Base-by-base conservation (phyloP, 2,888 invertebrate genomes). In the Rhingia rostrata region DNA sequence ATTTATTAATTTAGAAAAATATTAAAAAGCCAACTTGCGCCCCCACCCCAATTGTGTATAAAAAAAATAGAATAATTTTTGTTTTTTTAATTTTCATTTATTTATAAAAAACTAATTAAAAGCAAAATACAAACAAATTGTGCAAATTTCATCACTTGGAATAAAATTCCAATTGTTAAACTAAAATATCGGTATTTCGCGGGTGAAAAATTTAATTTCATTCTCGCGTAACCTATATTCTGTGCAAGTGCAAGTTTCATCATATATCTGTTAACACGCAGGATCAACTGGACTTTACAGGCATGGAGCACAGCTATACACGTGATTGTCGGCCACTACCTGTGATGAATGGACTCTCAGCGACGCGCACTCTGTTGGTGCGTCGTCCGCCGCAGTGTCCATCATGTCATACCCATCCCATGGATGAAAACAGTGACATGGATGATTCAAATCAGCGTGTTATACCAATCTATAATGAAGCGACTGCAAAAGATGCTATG, bases 241-340 rank as follows among this genome's bases (percentile, higher is more conserved):
- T 30, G 41, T 60, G n/a, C 2, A 33, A 47, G 33, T 61, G 12
- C n/a, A n/a, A n/a, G n/a, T 33, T 43, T 32, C 30, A 32, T 35
- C 35, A 35, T 47, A 6, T 37, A 9, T 12, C 7, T 10, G 51
- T 49, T 51, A 61, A 72, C 37, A 73, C 69, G 4, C 77, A 82
- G 81, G 64, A 41, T n/a, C 67, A 56, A 32, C 61, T 73, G 63
- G 79, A 78, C 6, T 63, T 51, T 30, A 51, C 72, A 9, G 75
- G 66, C 88, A 93, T 94, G 90, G 96, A 96, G 88, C 96, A 96
- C 88, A 93, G 94, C 88, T 96, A 96, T 88, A 93, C 95, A 6
- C 93, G 95, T 87, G 95, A 95, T 61, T 66, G 86, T 0, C 89
- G 89, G 2, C 86, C 88, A 0, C 47, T 77, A 10, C 88, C 88